Conservation (phyloP, 2,888 invertebrate species). For the Uloborus plumipes region DNA sequence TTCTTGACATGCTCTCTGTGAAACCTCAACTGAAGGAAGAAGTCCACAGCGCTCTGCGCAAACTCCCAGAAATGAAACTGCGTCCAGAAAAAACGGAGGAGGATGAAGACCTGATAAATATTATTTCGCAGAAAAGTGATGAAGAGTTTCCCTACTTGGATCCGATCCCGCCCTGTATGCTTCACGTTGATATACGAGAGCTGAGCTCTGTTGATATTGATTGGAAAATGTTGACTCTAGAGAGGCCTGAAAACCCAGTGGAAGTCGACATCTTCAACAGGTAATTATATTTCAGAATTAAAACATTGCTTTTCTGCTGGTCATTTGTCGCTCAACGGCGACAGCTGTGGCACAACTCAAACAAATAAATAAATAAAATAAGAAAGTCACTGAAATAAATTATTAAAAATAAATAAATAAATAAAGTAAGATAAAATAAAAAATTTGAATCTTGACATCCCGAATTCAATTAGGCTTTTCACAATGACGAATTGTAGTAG, state of each 20-base stretch:
- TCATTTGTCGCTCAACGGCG: background rate
- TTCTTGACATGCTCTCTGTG: slow-evolving; percentile 86
- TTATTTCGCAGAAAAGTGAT: slow-evolving; percentile 9
- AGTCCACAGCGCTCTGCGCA: slow-evolving; percentile 84
- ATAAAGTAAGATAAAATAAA: too few species aligned
- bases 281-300: slow-evolving; percentile 68
- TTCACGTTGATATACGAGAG: slow-evolving; percentile 80
- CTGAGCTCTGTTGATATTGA: slow-evolving; percentile 88
- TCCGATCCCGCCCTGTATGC: slow-evolving; percentile 88
- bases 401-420: too few species aligned
- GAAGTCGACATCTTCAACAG: slow-evolving; percentile 91
- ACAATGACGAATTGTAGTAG: too few species aligned
- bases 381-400: too few species aligned
- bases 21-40: slow-evolving; percentile 85
- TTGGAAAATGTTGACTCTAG: slow-evolving; percentile 92
- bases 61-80: slow-evolving; percentile 91
- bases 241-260: slow-evolving; percentile 84
- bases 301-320: background rate
- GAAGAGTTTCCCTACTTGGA: slow-evolving; percentile 75
- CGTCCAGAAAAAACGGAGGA: slow-evolving; percentile 85
- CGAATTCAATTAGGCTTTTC: too few species aligned
- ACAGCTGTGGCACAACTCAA: too few species aligned
- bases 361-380: too few species aligned
- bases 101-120: slow-evolving; percentile 75
- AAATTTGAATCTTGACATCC: too few species aligned